Base-by-base conservation (phyloP, 2,888 invertebrate species). In the Caenorhabditis parvicauda region DNA sequence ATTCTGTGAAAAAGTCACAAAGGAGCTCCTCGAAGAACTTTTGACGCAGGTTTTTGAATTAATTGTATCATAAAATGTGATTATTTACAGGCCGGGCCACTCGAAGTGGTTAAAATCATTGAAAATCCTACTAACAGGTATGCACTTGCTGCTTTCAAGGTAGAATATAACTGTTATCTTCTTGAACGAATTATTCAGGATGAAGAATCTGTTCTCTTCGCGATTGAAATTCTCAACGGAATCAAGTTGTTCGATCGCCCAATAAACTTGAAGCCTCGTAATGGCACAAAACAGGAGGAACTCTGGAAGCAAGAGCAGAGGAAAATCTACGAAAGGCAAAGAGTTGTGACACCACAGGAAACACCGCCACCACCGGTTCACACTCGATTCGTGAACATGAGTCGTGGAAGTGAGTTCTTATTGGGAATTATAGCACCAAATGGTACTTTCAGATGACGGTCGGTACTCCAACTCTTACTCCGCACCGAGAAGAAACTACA, bases 91-190 rank as follows among this genome's bases (percentile, higher is more conserved):
- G 59, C 62, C 6, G 74, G 75, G 12, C 71, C 74, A 0, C 48
- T 75, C 3, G 52, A 59, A 12, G 54, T 44, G 12, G 65, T 72
- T 4, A 51, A 53, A 9, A 19, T 70, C 12, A 49, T 64, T 9
- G 52, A 48, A 29, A 59, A 59, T 21, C 37, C 44, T 1, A 55
- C 43, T 22, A 47, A 46, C 17, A 45, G 48, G 17, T 76, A 56
- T 38, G 76, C 74, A 2, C 59, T 76, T 22, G 50, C 74, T 9
- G 72, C 71, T 50, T 76, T 76, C 54, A 54, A 59, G 51, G 60
- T 61, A 21, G n/a, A 22, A 5, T 32, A 14, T 9, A 29, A 19
- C 7, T 17, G 4, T 28, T 45, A 28, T 12, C 12, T 32, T 6
- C 17, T n/a, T 17, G n/a, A 39, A 12, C 6, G n/a, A 7, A 9